Percentiles rank a stretch among this genome's conserved stretches.
phyloP scores from a whole-genome alignment of 2,113 vertebrate species.

The Lasiurus borealis region DNA sequence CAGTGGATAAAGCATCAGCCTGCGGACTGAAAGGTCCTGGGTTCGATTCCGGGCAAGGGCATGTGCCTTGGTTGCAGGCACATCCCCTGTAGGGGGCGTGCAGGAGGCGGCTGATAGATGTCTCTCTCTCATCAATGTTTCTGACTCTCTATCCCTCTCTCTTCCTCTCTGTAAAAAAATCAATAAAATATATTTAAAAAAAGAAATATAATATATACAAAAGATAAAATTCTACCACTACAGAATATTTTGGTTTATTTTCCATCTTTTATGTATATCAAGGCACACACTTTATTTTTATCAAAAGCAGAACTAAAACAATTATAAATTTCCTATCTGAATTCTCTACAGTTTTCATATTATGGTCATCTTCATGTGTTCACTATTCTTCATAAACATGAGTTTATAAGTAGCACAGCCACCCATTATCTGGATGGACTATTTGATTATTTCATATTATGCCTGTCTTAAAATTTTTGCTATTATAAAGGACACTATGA shows the following conservation, averaged over 20 bases:
- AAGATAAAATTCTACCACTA: slow-evolving; percentile 12
- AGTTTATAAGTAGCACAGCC: not conserved
- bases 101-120: too few relatives aligned
- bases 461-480: not conserved
- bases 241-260: not conserved
- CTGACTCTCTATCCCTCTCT: too few relatives aligned
- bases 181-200: too few relatives aligned
- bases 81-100: too few relatives aligned
- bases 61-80: too few relatives aligned
- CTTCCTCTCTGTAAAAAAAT: too few relatives aligned
- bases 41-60: too few relatives aligned
- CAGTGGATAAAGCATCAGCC: too few relatives aligned
- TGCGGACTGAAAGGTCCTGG: too few relatives aligned
- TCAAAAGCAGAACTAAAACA: not conserved
- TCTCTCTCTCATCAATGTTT: too few relatives aligned
- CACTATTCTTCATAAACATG: not conserved
- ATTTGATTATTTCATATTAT: not conserved
- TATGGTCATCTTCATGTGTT: not conserved
- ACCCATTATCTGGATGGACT: not conserved
- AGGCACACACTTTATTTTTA: not conserved
- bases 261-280: not conserved
- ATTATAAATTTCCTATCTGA: not conserved
- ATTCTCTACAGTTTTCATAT: not conserved
- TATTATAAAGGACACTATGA: not conserved
- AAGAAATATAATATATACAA: not conserved